Evolutionary conservation across 92 coral and sea anemone genomes (phyloP).

Genomic region (Parazoanthus atlanticus): DNA sequence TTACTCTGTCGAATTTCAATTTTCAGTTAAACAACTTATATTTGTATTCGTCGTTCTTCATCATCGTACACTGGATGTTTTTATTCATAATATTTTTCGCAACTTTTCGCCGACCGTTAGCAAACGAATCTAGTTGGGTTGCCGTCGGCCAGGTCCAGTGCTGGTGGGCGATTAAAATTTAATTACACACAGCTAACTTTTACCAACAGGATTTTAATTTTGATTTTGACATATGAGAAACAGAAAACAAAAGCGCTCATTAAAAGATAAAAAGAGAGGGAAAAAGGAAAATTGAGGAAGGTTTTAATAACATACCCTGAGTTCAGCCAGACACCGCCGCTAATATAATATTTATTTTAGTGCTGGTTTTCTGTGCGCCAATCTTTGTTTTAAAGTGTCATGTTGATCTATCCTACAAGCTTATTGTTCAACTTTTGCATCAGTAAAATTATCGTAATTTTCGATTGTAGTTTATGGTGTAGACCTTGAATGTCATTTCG

Average conservation of each 20-base stretch:
- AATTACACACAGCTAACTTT: slow-evolving; percentile 24
- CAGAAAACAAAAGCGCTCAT: slow-evolving; percentile 38
- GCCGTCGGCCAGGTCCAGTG: not conserved
- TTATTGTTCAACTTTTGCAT: not conserved
- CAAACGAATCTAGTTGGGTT: not conserved
- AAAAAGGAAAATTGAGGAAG: not conserved
- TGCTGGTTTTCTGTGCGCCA: not conserved
- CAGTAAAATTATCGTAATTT: too few species aligned
- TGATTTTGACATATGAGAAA: slow-evolving; percentile 42
- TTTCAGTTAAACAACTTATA: not conserved
- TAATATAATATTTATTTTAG: not conserved
- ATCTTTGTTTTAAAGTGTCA: not conserved
- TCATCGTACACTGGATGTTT: not conserved
- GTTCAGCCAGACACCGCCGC: not conserved
- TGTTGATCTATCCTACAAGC: not conserved
- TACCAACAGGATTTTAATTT: slow-evolving; percentile 42
- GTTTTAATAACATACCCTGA: not conserved
- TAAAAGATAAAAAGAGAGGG: slow-evolving; percentile 32
- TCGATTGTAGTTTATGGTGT: not conserved
- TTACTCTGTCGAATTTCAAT: not conserved
- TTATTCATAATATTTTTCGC: not conserved
- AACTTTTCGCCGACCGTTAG: not conserved
- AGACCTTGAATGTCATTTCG: not conserved
- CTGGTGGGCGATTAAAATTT: slow-evolving; percentile 28
- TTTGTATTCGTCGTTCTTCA: not conserved